Percentiles rank a stretch among this genome's conserved stretches.
Conservation (phyloP, 2,888 invertebrate genomes). For the Monopis laevigella region DNA sequence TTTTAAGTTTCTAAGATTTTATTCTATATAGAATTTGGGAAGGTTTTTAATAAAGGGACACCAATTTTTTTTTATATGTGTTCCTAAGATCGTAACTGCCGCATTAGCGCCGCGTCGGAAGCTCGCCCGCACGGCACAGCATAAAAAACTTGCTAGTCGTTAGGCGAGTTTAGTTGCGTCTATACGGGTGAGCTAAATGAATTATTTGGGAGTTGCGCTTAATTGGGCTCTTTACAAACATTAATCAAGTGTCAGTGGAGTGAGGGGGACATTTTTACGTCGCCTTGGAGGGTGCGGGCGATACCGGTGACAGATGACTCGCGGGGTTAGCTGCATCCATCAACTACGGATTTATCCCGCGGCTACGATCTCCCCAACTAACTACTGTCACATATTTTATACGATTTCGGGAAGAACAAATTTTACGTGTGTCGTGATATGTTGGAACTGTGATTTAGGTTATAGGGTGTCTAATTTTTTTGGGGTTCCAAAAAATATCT, state of each 20-base stretch:
- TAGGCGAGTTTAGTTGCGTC: slow-evolving; percentile 10
- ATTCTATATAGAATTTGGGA: too few relatives aligned
- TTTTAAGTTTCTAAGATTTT: too few relatives aligned
- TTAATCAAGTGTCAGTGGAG: slow-evolving; percentile 46
- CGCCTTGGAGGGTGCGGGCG: slow-evolving; percentile 30
- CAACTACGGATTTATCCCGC: slow-evolving; percentile 27
- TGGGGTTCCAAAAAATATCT: too few relatives aligned
- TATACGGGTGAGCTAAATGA: slow-evolving; percentile 47
- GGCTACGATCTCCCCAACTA: not conserved
- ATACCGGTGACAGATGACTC: slow-evolving; percentile 47
- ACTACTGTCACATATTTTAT: slow-evolving; percentile 9
- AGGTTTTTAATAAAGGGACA: too few relatives aligned
- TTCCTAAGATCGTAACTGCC: slow-evolving; percentile 7
- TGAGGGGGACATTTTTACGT: slow-evolving; percentile 55
- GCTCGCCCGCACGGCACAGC: not conserved
- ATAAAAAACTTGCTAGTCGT: slow-evolving; percentile 12
- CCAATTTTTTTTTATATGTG: too few relatives aligned
- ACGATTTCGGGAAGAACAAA: slow-evolving; percentile 6
- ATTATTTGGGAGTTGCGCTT: slow-evolving; percentile 46
- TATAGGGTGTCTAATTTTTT: too few relatives aligned
- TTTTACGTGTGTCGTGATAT: slow-evolving; percentile 1
- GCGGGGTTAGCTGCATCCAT: slow-evolving; percentile 45
- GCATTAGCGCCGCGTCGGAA: slow-evolving; percentile 5
- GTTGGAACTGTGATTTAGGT: too few relatives aligned
- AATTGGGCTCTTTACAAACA: slow-evolving; percentile 63